Evolutionary conservation across 2,888 invertebrate species (phyloP).

Genomic region (Hyalella azteca): DNA sequence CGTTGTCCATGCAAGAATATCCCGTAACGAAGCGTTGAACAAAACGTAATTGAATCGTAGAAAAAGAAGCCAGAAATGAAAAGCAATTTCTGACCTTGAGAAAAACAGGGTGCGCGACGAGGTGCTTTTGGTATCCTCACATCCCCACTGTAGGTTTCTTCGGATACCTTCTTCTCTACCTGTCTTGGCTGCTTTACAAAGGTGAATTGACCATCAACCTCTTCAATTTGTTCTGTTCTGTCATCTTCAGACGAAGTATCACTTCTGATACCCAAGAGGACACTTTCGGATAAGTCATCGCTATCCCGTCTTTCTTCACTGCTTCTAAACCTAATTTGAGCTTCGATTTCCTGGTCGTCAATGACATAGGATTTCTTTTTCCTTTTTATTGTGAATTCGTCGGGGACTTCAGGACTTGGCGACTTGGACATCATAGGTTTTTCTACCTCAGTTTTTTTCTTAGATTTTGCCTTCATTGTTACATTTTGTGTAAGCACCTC

Average conservation of each 20-base stretch:
- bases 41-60: not conserved
- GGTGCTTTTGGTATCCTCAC: slow-evolving; percentile 53
- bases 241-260: slow-evolving; percentile 40
- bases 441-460: slow-evolving; percentile 29
- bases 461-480: not conserved
- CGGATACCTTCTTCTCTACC: slow-evolving; percentile 40
- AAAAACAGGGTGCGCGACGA: slow-evolving; percentile 48
- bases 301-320: slow-evolving; percentile 29
- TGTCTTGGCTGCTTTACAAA: slow-evolving; percentile 45
- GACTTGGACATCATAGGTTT: not conserved
- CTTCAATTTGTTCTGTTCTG: slow-evolving; percentile 39
- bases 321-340: slow-evolving; percentile 48
- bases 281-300: slow-evolving; percentile 48
- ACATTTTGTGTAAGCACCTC: not conserved
- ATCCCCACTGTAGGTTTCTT: slow-evolving; percentile 45
- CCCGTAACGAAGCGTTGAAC: slow-evolving; percentile 1
- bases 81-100: slow-evolving; percentile 49
- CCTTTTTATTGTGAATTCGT: slow-evolving; percentile 26
- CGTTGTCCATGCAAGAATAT: not conserved
- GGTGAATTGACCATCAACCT: slow-evolving; percentile 54
- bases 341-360: slow-evolving; percentile 52
- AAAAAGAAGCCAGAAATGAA: not conserved
- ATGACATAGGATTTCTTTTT: slow-evolving; percentile 43
- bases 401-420: not conserved
- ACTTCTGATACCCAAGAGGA: slow-evolving; percentile 38